Conservation (phyloP, 1,140 invertebrate genomes). For the Frieseomelitta varia region DNA sequence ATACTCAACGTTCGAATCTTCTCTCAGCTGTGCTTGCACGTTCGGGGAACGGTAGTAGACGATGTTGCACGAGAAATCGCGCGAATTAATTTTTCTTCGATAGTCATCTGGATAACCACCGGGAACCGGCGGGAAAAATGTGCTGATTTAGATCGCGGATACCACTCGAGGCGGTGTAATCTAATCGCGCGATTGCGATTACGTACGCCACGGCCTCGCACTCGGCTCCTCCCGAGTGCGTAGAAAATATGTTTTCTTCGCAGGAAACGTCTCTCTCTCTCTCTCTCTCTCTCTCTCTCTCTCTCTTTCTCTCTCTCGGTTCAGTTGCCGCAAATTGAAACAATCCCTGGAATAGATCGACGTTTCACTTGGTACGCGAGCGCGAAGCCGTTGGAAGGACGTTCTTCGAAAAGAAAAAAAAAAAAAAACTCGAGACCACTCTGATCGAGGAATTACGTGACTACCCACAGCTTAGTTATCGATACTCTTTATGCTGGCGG, state of each 20-base stretch:
- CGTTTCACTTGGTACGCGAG: no score
- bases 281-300: no score
- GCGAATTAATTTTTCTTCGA: conserved; percentile 17
- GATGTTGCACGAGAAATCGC: not conserved
- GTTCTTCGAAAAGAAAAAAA: not conserved
- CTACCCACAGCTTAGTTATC: conserved; percentile 15
- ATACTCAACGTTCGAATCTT: not conserved
- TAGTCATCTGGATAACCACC: not conserved
- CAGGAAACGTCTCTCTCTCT: not conserved
- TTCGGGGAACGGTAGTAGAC: not conserved
- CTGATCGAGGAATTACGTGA: conserved; percentile 3
- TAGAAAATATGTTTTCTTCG: not conserved
- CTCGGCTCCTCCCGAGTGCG: not conserved
- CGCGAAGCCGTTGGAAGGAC: not conserved
- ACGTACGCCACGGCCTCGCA: not conserved
- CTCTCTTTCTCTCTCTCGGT: not conserved
- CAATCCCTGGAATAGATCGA: not conserved
- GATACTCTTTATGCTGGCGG: conserved; percentile 34
- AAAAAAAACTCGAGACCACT: conserved; percentile 11
- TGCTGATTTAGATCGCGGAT: conserved; percentile 17
- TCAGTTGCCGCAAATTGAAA: not conserved
- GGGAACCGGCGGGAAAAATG: not conserved
- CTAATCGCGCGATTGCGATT: conserved; percentile 28
- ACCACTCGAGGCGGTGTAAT: conserved; percentile 4
- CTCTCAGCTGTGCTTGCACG: not conserved